Conservation (phyloP, 2,888 invertebrate genomes). For the Heliconius erato region DNA sequence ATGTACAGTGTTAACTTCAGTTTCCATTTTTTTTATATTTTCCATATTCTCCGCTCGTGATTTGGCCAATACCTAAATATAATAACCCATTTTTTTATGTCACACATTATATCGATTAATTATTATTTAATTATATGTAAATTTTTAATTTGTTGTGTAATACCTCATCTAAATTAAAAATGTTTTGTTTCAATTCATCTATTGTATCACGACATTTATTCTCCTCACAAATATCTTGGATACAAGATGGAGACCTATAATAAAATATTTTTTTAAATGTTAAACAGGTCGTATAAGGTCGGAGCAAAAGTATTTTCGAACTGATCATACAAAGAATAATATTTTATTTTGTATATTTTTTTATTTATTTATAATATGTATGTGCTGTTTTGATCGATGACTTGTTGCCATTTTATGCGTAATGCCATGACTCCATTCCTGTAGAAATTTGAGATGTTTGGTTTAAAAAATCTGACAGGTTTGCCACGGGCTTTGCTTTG, state of each 20-base stretch:
- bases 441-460: too few relatives aligned
- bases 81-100: neutral
- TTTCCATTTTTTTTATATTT: slow-evolving; percentile 62
- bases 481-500: too few relatives aligned
- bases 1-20: slow-evolving; percentile 57
- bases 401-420: too few relatives aligned
- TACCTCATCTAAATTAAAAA: slow-evolving; percentile 69
- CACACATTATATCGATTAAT: neutral
- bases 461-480: too few relatives aligned
- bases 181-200: slow-evolving; percentile 70
- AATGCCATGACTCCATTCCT: too few relatives aligned
- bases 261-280: neutral
- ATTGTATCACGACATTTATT: slow-evolving; percentile 69
- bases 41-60: slow-evolving; percentile 61
- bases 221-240: slow-evolving; percentile 61
- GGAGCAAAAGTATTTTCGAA: too few relatives aligned
- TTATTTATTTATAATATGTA: too few relatives aligned
- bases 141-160: neutral
- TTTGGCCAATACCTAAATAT: slow-evolving; percentile 62
- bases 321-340: too few relatives aligned
- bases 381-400: too few relatives aligned
- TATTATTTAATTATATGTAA: too few relatives aligned
- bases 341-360: too few relatives aligned
- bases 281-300: too few relatives aligned
- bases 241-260: neutral